phyloP scores from a whole-genome alignment of 2,797 vertebrate species.

The Tenualosa ilisha region DNA sequence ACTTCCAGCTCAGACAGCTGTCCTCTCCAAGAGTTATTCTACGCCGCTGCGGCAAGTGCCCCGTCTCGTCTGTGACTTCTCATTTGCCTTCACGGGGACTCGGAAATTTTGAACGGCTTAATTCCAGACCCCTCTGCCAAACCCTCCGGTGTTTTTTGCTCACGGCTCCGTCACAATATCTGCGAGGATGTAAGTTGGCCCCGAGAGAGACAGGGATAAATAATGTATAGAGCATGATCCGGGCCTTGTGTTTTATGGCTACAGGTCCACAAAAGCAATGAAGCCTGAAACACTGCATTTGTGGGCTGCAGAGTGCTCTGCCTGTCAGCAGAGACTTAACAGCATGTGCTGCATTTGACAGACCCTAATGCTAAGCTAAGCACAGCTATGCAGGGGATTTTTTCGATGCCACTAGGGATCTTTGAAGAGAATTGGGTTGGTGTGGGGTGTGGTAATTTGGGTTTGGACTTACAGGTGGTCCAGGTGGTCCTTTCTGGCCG shows the following conservation, averaged over 20 bases:
- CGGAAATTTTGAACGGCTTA: constrained; percentile 79
- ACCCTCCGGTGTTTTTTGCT: constrained; percentile 55
- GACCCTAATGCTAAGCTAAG: neutral
- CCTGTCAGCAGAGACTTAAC: constrained; percentile 15
- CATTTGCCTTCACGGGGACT: constrained; percentile 74
- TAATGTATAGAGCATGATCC: constrained; percentile 58
- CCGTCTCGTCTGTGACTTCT: constrained; percentile 71
- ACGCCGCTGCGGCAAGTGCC: constrained; percentile 61
- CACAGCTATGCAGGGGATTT: neutral
- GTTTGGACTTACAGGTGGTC: constrained; percentile 69
- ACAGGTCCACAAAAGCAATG: constrained; percentile 42
- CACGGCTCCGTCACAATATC: constrained; percentile 60
- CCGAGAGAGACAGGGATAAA: constrained; percentile 43
- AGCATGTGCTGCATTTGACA: constrained; percentile 11
- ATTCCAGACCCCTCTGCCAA: constrained; percentile 75
- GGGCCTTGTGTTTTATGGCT: constrained; percentile 36
- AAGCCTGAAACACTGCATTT: constrained; percentile 37
- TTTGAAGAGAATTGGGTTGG: neutral
- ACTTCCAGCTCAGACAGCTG: constrained; percentile 57
- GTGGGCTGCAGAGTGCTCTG: constrained; percentile 8
- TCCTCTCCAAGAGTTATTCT: constrained; percentile 69
- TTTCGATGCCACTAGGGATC: neutral
- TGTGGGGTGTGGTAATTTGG: neutral
- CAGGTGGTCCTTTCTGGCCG: constrained; percentile 71
- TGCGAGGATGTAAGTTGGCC: constrained; percentile 61